Evolutionary conservation across 2,888 invertebrate genomes (phyloP).

Genomic region (Sinelater perroti): DNA sequence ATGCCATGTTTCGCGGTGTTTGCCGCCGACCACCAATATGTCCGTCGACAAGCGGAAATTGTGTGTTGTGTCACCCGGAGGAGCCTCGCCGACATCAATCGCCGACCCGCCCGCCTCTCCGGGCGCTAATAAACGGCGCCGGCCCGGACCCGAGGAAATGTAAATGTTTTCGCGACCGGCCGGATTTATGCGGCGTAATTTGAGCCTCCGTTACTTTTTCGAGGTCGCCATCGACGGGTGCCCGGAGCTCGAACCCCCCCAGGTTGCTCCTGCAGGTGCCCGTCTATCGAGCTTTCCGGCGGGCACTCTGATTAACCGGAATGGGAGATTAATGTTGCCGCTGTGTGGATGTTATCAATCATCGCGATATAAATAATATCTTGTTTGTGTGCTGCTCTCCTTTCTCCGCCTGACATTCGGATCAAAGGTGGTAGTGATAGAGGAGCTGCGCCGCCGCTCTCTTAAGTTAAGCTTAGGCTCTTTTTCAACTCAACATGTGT

Average conservation of each 20-base stretch:
- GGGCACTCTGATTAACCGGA: too few relatives aligned
- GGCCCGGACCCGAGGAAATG: conserved; percentile 1
- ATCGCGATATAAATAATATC: conserved; percentile 16
- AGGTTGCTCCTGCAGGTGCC: conserved; percentile 16
- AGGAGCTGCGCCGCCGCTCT: conserved; percentile 11
- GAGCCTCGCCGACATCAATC: conserved; percentile 24
- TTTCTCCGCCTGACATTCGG: conserved; percentile 5
- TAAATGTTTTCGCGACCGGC: conserved; percentile 16
- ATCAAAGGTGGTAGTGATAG: conserved; percentile 20
- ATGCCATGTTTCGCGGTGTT: conserved; percentile 27
- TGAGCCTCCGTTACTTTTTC: conserved; percentile 40
- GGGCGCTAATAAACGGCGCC: conserved; percentile 14
- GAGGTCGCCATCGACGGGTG: conserved; percentile 33
- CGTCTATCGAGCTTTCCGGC: conserved; percentile 1
- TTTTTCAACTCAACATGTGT: conserved; percentile 1
- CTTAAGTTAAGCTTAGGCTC: not conserved
- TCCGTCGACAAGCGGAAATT: conserved; percentile 36
- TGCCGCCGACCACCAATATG: conserved; percentile 35
- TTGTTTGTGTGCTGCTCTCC: conserved; percentile 18
- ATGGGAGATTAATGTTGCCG: conserved; percentile 11
- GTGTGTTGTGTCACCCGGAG: conserved; percentile 31
- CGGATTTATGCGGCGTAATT: conserved; percentile 32
- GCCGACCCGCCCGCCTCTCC: conserved; percentile 2
- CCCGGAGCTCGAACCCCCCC: conserved; percentile 32
- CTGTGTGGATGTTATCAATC: conserved; percentile 17